phyloP scores from a whole-genome alignment of 1,140 invertebrate species.

The Hylaeus anthracinus region DNA sequence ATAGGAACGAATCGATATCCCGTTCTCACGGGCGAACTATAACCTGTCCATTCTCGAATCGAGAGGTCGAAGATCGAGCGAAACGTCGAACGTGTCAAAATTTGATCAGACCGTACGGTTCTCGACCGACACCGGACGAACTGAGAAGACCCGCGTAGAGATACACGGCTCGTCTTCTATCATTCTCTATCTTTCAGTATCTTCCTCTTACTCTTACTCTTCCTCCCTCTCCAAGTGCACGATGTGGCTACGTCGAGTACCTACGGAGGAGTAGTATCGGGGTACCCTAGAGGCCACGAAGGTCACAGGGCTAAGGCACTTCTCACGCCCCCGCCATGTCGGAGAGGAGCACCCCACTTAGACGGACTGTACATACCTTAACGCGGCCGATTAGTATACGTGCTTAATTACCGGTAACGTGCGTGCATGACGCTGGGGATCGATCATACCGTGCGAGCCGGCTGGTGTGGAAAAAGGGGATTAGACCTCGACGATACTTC shows the following conservation, averaged over 20 bases:
- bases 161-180: constrained; percentile 24
- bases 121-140: constrained; percentile 16
- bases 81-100: constrained; percentile 80
- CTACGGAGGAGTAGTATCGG: constrained; percentile 66
- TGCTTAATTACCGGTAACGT: constrained; percentile 78
- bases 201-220: neutral
- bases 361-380: constrained; percentile 75
- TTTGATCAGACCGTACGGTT: constrained; percentile 72
- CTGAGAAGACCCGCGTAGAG: constrained; percentile 43
- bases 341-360: constrained; percentile 76
- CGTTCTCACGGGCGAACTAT: constrained; percentile 57
- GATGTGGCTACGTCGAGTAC: constrained; percentile 60
- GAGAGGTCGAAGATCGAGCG: constrained; percentile 72
- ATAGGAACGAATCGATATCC: constrained; percentile 30
- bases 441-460: constrained; percentile 67
- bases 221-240: constrained; percentile 36
- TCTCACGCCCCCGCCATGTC: constrained; percentile 79
- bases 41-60: constrained; percentile 63
- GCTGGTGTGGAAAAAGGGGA: neutral
- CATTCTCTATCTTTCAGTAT: neutral
- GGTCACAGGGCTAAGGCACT: constrained; percentile 81
- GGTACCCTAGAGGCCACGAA: constrained; percentile 71
- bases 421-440: constrained; percentile 74
- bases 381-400: constrained; percentile 78
- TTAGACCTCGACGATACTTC: constrained; percentile 18